A percentile compares a stretch with the other conserved stretches of the same genome.
phyloP scores from a whole-genome alignment of 2,797 vertebrate genomes.

The Sciurus vulgaris region DNA sequence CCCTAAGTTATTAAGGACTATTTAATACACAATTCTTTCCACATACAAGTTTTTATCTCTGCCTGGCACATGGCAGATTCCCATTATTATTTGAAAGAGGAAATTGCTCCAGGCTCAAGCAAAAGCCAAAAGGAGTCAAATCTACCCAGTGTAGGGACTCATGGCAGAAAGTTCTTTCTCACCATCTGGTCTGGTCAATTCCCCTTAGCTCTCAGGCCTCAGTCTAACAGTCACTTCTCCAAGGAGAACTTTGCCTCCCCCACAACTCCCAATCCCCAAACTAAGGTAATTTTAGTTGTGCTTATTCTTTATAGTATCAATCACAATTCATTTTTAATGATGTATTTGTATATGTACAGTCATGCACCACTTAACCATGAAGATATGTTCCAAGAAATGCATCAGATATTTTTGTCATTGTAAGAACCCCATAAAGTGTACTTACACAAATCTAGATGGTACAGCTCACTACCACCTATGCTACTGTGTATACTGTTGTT shows the following conservation, averaged over 20 bases:
- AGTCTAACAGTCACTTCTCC: neutral
- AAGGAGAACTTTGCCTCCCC: neutral
- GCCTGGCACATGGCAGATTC: neutral
- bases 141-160: neutral
- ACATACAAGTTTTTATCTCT: neutral
- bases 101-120: neutral
- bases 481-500: too few relatives aligned
- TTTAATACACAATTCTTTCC: conserved; percentile 19
- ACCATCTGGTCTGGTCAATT: neutral
- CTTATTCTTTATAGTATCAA: neutral
- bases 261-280: neutral
- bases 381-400: neutral
- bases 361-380: neutral
- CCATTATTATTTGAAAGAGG: conserved; percentile 19
- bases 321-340: conserved; percentile 47
- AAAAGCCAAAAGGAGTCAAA: neutral
- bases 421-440: neutral
- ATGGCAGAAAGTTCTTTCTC: neutral
- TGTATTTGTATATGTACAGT: neutral
- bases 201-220: neutral
- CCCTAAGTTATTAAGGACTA: neutral
- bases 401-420: neutral
- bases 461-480: neutral
- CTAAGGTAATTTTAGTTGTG: neutral
- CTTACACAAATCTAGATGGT: neutral